These are phyloP conservation scores for Lasioglossum lativentre DNA, from an alignment of 2,888 invertebrate species.

Conservation along the genomic window DNA sequence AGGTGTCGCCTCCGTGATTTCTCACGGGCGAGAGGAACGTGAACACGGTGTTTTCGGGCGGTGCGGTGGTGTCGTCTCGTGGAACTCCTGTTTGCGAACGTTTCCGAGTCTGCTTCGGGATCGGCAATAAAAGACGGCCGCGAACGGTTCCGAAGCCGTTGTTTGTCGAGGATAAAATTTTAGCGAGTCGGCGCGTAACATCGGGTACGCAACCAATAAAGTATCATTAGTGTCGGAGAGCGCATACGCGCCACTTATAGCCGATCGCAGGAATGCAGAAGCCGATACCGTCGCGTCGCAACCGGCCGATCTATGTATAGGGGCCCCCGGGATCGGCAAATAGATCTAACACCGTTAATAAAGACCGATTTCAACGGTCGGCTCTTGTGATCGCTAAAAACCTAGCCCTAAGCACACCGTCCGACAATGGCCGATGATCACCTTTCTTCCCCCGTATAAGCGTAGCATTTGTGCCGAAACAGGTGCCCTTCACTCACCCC, in stretches of 20 bases:
- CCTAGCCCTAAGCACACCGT: slow-evolving; percentile 71
- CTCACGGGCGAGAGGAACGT: slow-evolving; percentile 13
- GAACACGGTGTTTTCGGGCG: slow-evolving; percentile 20
- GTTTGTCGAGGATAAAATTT: slow-evolving; percentile 43
- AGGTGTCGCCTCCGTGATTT: slow-evolving; percentile 61
- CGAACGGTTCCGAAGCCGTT: background rate
- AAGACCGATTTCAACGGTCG: slow-evolving; percentile 46
- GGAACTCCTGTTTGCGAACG: background rate
- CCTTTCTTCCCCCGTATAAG: slow-evolving; percentile 48
- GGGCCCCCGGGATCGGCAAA: slow-evolving; percentile 11
- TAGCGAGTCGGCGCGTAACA: slow-evolving; percentile 7
- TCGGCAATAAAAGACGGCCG: slow-evolving; percentile 17
- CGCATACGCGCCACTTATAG: slow-evolving; percentile 32
- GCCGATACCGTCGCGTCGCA: slow-evolving; percentile 29
- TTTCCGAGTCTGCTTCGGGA: background rate
- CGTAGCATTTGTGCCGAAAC: slow-evolving; percentile 50
- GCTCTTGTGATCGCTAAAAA: slow-evolving; percentile 58
- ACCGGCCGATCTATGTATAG: slow-evolving; percentile 17
- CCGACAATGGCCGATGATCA: slow-evolving; percentile 71
- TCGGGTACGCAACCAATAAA: slow-evolving; percentile 45
- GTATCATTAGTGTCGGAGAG: slow-evolving; percentile 39
- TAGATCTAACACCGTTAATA: slow-evolving; percentile 30
- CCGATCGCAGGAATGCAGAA: slow-evolving; percentile 40
- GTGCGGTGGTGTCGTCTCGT: background rate
- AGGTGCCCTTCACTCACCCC: slow-evolving; percentile 60